Percentiles rank a stretch among this genome's conserved stretches.
These are phyloP conservation scores for Stomatorhinus walkeri DNA, from an alignment of 2,797 vertebrate genomes.

Conservation along the genomic window DNA sequence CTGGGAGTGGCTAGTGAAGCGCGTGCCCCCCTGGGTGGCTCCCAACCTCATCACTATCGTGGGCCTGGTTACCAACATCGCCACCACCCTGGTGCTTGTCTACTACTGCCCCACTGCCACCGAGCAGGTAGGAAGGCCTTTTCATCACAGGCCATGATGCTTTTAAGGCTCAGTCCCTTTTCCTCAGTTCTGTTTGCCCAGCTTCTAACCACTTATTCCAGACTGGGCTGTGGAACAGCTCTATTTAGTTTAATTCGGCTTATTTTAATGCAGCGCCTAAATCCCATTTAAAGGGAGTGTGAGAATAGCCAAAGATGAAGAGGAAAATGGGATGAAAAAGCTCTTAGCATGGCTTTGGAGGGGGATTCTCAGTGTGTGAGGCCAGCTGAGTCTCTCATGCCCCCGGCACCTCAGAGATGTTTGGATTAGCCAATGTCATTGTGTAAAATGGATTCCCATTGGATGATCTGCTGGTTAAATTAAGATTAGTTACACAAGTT, in stretches of 20 bases:
- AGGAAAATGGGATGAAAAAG: not conserved
- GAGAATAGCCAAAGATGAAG: not conserved
- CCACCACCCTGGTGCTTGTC: constrained; percentile 86
- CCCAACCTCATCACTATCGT: constrained; percentile 94
- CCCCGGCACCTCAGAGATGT: not conserved
- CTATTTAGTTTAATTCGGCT: not conserved
- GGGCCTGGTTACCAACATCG: constrained; percentile 87
- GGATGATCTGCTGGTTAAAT: not conserved
- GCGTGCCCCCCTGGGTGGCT: constrained; percentile 87
- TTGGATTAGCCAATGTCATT: not conserved
- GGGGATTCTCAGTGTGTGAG: not conserved
- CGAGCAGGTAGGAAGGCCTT: constrained; percentile 72
- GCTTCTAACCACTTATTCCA: not conserved
- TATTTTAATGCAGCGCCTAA: not conserved
- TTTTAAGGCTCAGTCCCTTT: not conserved
- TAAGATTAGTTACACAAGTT: not conserved
- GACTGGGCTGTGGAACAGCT: not conserved
- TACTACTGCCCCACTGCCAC: constrained; percentile 95
- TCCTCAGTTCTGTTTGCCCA: not conserved
- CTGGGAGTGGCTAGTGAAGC: constrained; percentile 91
- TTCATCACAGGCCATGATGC: too few relatives aligned
- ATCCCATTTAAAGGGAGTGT: not conserved
- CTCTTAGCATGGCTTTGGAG: not conserved
- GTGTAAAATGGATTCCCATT: not conserved
- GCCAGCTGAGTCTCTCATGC: not conserved